phyloP scores from a whole-genome alignment of 2,797 vertebrate species.

The Microctenopoma stevenorrisi region DNA sequence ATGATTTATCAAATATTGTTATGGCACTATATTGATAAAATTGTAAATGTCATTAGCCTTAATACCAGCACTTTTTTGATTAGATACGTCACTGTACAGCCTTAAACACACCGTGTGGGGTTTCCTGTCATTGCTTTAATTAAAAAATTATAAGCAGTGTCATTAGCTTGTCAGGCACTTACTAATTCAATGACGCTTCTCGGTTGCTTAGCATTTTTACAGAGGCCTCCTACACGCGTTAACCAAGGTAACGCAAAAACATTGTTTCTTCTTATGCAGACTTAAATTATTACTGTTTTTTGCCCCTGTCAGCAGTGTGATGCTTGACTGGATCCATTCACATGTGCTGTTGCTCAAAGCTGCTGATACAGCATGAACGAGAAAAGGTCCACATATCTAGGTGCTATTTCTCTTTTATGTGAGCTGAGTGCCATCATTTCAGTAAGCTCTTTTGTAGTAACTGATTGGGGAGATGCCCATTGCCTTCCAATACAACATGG shows the following conservation, averaged over 20 bases:
- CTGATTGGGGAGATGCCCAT: conserved; percentile 2
- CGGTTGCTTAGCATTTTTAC: conserved; percentile 10
- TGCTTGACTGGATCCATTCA: conserved; percentile 66
- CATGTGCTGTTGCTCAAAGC: conserved; percentile 42
- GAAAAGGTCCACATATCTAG: conserved; percentile 53
- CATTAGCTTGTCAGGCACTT: conserved; percentile 14
- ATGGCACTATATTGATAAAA: background rate
- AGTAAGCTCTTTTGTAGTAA: conserved; percentile 14
- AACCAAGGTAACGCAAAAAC: conserved; percentile 75
- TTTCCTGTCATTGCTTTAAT: conserved; percentile 11
- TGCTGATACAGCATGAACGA: conserved; percentile 69
- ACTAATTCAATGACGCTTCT: conserved; percentile 38
- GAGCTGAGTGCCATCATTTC: conserved; percentile 26
- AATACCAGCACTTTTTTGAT: background rate
- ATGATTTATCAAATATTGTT: background rate
- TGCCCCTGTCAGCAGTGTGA: conserved; percentile 68
- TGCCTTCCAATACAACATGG: background rate
- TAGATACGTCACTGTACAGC: background rate
- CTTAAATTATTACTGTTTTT: conserved; percentile 64
- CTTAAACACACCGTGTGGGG: background rate
- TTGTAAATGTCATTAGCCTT: too few relatives aligned
- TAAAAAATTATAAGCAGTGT: background rate
- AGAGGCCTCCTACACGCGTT: conserved; percentile 35
- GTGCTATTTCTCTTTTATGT: conserved; percentile 41
- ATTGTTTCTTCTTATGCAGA: conserved; percentile 69